A percentile compares a stretch with the other conserved stretches of the same genome.
Evolutionary conservation across 2,888 invertebrate species (phyloP).

Genomic region (Orthonevra nobilis): DNA sequence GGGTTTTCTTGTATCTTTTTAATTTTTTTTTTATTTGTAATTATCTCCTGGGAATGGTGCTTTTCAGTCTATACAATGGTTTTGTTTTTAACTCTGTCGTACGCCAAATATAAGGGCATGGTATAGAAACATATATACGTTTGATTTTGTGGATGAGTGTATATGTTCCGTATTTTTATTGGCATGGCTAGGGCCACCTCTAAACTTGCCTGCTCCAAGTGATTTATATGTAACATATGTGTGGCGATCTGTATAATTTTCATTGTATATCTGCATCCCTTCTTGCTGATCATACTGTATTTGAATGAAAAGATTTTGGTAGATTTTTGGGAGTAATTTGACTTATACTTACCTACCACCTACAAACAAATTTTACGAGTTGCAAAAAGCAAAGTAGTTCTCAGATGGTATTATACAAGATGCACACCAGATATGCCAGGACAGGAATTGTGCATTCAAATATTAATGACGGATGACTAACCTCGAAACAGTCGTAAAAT

Average conservation of each 20-base stretch:
- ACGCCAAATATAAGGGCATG: background rate
- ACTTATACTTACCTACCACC: background rate
- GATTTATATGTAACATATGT: no score
- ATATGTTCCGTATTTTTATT: background rate
- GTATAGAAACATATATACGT: no score
- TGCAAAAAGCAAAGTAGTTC: slow-evolving; percentile 26
- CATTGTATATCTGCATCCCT: no score
- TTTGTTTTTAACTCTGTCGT: slow-evolving; percentile 28
- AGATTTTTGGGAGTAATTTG: background rate
- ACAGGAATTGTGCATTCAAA: slow-evolving; percentile 55
- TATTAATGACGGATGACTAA: slow-evolving; percentile 67
- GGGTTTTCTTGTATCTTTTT: slow-evolving; percentile 8
- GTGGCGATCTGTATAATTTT: no score
- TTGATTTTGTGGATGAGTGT: slow-evolving; percentile 4
- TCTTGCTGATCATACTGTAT: background rate
- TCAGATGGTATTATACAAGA: slow-evolving; percentile 5
- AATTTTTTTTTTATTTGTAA: no score
- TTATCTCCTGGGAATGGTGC: no score
- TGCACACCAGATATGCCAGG: slow-evolving; percentile 30
- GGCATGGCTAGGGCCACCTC: no score
- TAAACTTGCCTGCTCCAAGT: background rate
- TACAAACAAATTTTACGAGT: background rate
- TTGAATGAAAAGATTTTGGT: background rate
- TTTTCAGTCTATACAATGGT: slow-evolving; percentile 1
- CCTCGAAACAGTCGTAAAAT: slow-evolving; percentile 64